These are phyloP conservation scores for Cassiopea xamachana DNA, from an alignment of 30 jellyfish, hydroid and myxozoan genomes.

Conservation along the genomic window DNA sequence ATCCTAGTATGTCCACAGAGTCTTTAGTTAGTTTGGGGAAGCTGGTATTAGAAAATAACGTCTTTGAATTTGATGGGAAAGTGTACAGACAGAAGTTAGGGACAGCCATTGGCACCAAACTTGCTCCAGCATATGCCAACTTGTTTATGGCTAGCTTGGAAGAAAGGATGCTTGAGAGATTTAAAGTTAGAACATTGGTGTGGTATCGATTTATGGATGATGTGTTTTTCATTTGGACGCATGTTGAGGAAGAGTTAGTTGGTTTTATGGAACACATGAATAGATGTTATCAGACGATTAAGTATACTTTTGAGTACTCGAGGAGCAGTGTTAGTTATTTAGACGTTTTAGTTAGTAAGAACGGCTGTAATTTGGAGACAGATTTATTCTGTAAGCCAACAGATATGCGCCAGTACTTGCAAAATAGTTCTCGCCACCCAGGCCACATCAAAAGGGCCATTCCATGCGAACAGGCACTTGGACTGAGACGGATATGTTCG, in stretches of 20 bases:
- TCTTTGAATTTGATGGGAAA: not conserved
- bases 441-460: not conserved
- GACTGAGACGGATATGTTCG: not conserved
- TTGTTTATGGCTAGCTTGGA: not conserved
- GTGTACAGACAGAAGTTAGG: not conserved
- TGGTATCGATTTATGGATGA: not conserved
- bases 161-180: not conserved
- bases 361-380: slow-evolving; percentile 11
- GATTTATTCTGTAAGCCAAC: slow-evolving; percentile 18
- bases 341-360: not conserved
- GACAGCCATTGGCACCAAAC: slow-evolving; percentile 17
- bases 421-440: not conserved
- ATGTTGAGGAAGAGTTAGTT: not conserved
- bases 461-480: not conserved
- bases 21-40: slow-evolving; percentile 14
- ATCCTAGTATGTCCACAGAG: not conserved
- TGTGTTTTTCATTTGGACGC: not conserved
- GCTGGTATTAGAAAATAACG: not conserved
- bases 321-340: not conserved
- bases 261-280: not conserved
- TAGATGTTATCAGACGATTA: slow-evolving; percentile 3
- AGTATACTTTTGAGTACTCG: not conserved
- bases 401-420: not conserved
- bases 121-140: slow-evolving; percentile 25
- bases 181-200: not conserved